Base-by-base conservation (phyloP, 2,113 vertebrate species). In the Pelvicachromis taeniatus region DNA sequence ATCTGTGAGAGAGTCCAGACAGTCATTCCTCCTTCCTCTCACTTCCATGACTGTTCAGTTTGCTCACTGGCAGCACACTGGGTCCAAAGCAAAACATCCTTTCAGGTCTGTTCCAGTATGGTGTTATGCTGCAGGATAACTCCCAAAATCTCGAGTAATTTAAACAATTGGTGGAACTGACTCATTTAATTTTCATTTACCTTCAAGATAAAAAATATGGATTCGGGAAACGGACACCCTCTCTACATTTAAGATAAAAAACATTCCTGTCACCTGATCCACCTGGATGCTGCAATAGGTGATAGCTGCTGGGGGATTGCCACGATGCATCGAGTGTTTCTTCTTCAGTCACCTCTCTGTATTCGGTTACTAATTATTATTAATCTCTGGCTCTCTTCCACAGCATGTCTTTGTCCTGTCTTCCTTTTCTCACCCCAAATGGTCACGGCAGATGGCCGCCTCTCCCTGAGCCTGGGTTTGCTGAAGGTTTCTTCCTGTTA, bases 1-100 rank as follows among this genome's bases (percentile, higher is more conserved):
- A 92, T 89, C 88, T 89, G 70, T 91, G 92, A 94, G 81, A 68
- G 85, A 94, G 84, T 92, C 91, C 94, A 95, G 94, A 85, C 88
- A 78, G 85, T 91, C 92, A 87, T 89, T 92, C 90, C 92, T 91
- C 7, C 75, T 87, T 85, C 85, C 86, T 88, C 85, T 82, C 13
- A 5, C 85, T 92, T 88, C 86, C 86, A 90, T 87, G 88, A 90
- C 92, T 88, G 90, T 85, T 93, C 85, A 77, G 19, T 85, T 92
- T 93, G 89, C 92, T 84, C 78, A 45, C 83, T 80, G 84, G 83
- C 80, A 35, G 88, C n/a, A 85, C 88, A 87, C 73, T 4, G 2
- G 55, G 80, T 88, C 81, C 85, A 7, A 68, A 82, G 79, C 63
- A 56, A 87, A 77, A 81, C 84, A 86, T 90, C 61, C 31, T 85